Conservation (phyloP, 2,797 vertebrate genomes). For the Gastrophryne carolinensis region DNA sequence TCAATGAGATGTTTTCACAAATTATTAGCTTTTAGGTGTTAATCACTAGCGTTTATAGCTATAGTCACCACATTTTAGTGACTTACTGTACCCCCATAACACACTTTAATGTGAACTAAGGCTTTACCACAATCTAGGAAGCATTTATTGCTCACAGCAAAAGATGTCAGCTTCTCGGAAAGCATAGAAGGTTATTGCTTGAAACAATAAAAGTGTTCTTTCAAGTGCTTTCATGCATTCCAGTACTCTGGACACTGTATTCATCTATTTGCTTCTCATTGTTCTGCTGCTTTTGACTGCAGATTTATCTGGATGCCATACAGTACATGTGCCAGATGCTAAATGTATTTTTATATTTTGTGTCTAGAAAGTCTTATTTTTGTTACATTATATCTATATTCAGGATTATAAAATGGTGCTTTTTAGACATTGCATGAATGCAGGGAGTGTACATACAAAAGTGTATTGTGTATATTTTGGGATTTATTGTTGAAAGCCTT, state of each 20-base stretch:
- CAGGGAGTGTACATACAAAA: constrained; percentile 35
- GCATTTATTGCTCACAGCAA: too few relatives aligned
- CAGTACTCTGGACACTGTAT: neutral
- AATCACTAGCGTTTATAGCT: too few relatives aligned
- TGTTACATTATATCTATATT: neutral
- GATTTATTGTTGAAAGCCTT: constrained; percentile 8
- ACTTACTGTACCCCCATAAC: too few relatives aligned
- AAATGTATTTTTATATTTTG: neutral
- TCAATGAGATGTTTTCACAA: too few relatives aligned
- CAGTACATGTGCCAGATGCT: constrained; percentile 6
- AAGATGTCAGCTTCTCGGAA: too few relatives aligned
- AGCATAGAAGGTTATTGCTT: too few relatives aligned
- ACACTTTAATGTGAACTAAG: too few relatives aligned
- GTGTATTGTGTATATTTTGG: constrained; percentile 34
- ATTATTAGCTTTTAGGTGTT: too few relatives aligned
- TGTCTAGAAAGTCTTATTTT: constrained; percentile 31
- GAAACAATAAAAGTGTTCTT: too few relatives aligned
- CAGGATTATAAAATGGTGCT: constrained; percentile 17
- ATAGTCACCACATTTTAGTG: too few relatives aligned
- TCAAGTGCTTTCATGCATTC: neutral
- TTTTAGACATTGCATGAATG: constrained; percentile 28
- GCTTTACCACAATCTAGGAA: too few relatives aligned
- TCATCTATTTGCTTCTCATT: neutral
- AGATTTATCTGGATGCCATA: neutral
- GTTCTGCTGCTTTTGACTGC: neutral